Percentiles rank a stretch among this genome's conserved stretches.
Evolutionary conservation across 1,140 invertebrate species (phyloP).

Genomic region (Cyclina sinensis): DNA sequence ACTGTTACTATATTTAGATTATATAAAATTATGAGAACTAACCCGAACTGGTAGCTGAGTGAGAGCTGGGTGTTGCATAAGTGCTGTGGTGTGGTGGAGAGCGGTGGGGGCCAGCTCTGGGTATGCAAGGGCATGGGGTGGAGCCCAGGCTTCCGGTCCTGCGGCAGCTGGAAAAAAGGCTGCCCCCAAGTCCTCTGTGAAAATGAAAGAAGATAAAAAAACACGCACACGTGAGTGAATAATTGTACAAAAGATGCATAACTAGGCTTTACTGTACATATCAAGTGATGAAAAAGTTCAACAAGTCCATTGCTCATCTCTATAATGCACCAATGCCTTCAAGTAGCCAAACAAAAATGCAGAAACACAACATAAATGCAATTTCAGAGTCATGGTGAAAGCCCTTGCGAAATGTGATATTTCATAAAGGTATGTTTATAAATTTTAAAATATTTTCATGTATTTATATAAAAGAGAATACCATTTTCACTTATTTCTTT

Average conservation of each 20-base stretch:
- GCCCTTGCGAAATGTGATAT: too few species aligned
- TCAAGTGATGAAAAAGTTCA: neutral
- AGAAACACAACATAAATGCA: too few species aligned
- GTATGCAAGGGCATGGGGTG: constrained; percentile 92
- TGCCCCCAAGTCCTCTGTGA: constrained; percentile 92
- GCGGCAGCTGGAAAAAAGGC: constrained; percentile 93
- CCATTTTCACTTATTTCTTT: too few species aligned
- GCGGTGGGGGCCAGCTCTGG: constrained; percentile 91
- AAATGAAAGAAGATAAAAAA: constrained; percentile 61
- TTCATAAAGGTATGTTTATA: too few species aligned
- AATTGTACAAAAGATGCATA: constrained; percentile 33
- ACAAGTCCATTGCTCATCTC: neutral
- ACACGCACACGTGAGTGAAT: constrained; percentile 55
- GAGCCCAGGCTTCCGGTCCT: constrained; percentile 95
- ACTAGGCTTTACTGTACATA: neutral
- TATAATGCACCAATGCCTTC: constrained; percentile 6
- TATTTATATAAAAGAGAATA: too few species aligned
- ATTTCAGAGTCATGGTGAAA: too few species aligned
- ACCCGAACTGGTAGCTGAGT: constrained; percentile 93
- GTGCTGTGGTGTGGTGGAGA: constrained; percentile 92
- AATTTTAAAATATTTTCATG: too few species aligned
- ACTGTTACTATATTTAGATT: neutral
- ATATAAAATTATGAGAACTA: constrained; percentile 67
- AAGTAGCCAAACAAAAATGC: neutral
- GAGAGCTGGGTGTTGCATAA: constrained; percentile 98